These are phyloP conservation scores for Byasa hedistus DNA, from an alignment of 2,888 invertebrate genomes.

Conservation along the genomic window DNA sequence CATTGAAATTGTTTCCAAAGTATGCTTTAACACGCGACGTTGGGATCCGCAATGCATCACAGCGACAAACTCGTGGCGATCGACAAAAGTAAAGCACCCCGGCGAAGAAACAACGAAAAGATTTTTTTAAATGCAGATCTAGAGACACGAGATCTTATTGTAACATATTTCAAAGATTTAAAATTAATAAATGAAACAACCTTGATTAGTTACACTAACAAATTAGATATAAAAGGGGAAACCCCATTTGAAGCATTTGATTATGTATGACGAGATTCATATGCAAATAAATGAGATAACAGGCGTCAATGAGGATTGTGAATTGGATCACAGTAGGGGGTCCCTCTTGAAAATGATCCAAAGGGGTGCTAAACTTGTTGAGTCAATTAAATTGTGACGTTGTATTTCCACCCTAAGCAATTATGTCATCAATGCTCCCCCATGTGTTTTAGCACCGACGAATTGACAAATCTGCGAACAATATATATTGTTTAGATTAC, in stretches of 20 bases:
- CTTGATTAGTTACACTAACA: not conserved
- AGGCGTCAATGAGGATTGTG: slow-evolving; percentile 40
- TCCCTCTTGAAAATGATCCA: slow-evolving; percentile 50
- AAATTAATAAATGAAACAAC: not conserved
- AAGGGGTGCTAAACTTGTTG: slow-evolving; percentile 67
- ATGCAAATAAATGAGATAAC: slow-evolving; percentile 32
- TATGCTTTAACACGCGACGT: slow-evolving; percentile 50
- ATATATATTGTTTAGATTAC: slow-evolving; percentile 30
- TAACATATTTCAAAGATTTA: too few relatives aligned
- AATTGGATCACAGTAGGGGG: slow-evolving; percentile 43
- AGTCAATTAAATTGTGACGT: slow-evolving; percentile 67
- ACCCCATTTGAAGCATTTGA: not conserved
- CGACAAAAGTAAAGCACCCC: slow-evolving; percentile 32
- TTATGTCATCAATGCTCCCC: slow-evolving; percentile 63
- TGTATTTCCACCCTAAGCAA: slow-evolving; percentile 69
- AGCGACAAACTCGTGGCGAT: slow-evolving; percentile 39
- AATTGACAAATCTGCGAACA: slow-evolving; percentile 48
- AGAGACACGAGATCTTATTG: too few relatives aligned
- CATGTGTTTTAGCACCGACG: slow-evolving; percentile 57
- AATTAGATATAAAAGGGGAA: not conserved
- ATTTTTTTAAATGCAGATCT: too few relatives aligned
- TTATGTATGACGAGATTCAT: not conserved
- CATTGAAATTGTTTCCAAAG: slow-evolving; percentile 37
- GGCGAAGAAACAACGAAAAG: not conserved
- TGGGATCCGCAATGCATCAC: slow-evolving; percentile 66